Evolutionary conservation across 2,888 invertebrate species (phyloP).

Genomic region (Rhagophthalmus giganteus): DNA sequence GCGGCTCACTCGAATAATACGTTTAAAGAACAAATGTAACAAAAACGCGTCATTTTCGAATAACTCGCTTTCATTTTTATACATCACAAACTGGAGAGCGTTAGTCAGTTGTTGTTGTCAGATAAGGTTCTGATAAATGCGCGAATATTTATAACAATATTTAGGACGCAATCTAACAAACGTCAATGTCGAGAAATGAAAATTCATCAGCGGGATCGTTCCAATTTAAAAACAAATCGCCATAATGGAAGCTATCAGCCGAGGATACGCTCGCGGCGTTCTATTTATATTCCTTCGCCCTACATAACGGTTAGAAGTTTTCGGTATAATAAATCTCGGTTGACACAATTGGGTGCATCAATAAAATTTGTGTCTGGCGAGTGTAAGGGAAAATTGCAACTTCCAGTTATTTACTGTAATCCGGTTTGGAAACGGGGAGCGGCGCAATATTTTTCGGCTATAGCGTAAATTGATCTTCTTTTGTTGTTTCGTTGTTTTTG

Average conservation of each 20-base stretch:
- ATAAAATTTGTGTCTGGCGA: neutral
- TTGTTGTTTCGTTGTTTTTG: no score
- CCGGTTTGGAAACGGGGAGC: neutral
- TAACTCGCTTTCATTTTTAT: no score
- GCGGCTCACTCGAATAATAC: no score
- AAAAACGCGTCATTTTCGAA: no score
- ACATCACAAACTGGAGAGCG: no score
- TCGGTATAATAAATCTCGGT: neutral
- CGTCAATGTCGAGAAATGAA: neutral
- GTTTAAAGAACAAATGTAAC: no score
- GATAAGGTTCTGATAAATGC: no score
- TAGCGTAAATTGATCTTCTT: neutral
- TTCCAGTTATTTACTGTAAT: neutral
- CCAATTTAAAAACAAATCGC: slow-evolving; percentile 2
- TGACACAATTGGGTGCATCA: neutral
- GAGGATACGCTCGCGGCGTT: neutral
- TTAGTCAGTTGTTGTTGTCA: no score
- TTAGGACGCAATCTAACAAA: no score
- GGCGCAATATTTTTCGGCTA: neutral
- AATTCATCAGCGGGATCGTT: neutral
- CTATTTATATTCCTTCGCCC: neutral
- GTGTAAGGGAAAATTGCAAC: neutral
- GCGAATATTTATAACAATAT: slow-evolving; percentile 4
- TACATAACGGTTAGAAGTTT: neutral
- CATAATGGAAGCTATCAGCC: neutral